Conservation (phyloP, 2,113 vertebrate genomes). For the Kobus ellipsiprymnus region DNA sequence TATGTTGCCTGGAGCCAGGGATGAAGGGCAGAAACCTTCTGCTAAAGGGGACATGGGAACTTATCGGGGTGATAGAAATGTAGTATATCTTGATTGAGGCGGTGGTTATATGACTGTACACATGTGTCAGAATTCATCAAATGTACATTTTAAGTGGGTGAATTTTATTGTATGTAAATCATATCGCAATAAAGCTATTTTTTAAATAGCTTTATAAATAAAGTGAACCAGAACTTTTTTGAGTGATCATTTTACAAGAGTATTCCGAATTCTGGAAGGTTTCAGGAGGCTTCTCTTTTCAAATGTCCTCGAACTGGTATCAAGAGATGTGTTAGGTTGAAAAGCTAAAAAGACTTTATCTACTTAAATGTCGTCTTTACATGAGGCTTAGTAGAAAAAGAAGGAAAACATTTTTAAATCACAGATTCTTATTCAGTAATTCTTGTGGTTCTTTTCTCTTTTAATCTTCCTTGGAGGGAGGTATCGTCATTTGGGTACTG, state of each 20-base stretch:
- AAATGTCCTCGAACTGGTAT: background rate
- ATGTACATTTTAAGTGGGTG: background rate
- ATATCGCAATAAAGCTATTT: background rate
- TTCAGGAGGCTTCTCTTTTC: background rate
- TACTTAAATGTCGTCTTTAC: constrained; percentile 11
- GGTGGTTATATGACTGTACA: background rate
- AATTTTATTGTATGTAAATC: background rate
- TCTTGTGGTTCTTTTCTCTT: constrained; percentile 27
- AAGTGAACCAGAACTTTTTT: background rate
- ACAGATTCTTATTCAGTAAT: constrained; percentile 22
- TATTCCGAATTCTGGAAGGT: background rate
- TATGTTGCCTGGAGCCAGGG: background rate
- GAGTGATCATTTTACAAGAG: background rate
- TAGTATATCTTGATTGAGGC: background rate
- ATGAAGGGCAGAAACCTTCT: too few relatives aligned
- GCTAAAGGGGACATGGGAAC: background rate
- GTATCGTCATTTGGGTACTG: constrained; percentile 26
- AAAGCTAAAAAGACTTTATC: background rate
- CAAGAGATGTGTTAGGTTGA: background rate
- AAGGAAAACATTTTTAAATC: background rate
- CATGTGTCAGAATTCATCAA: background rate
- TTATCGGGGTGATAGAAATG: background rate
- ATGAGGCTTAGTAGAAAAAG: background rate
- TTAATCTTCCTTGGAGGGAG: background rate
- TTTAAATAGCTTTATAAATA: background rate